Base-by-base conservation (phyloP, 1,140 invertebrate species). In the Drosophila lacertosa region DNA sequence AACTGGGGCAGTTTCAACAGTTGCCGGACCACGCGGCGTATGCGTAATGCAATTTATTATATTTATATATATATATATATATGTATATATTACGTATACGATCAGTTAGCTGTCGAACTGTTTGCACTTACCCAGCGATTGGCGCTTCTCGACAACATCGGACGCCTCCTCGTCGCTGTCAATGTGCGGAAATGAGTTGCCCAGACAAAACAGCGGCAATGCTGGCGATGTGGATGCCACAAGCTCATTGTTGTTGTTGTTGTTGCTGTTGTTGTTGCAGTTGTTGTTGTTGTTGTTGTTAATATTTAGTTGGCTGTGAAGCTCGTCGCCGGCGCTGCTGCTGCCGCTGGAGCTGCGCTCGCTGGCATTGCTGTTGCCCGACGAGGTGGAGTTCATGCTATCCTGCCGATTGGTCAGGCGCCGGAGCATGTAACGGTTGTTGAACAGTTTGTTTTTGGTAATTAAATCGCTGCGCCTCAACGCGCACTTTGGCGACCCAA, bases 91-190 rank as follows among this genome's bases (percentile, higher is more conserved):
- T 84, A 89, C 72, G 76, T 80, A 74, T 75, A 89, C 89, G 86
- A 51, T 22, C 48, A 39, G 40, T 57, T 18, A 44, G 53, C 37
- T 75, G 74, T 45, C n/a, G n/a, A n/a, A n/a, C 18, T 50, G 29
- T 60, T 18, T 18, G 10, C 44, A 70, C 60, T 86, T 74, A 88
- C 77, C 88, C 32, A 70, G 22, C 51, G 65, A 82, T 80, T 91
- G 91, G 15, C 81, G 86, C 42, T 91, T 90, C 55, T 92, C 91
- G 51, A 64, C 76, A 26, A 39, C 63, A 58, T 92, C 92, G 71
- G 94, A 93, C 51, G 94, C 94, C 78, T 95, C 94, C 65, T 95
- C 94, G 77, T 95, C 94, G 77, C 94, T 95, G 89, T 95, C 94
- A 72, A 95, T 95, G 89, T 95, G 94, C 44, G 93, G 93, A 90